phyloP scores from a whole-genome alignment of 1,140 invertebrate genomes.

The Telenomus remus region DNA sequence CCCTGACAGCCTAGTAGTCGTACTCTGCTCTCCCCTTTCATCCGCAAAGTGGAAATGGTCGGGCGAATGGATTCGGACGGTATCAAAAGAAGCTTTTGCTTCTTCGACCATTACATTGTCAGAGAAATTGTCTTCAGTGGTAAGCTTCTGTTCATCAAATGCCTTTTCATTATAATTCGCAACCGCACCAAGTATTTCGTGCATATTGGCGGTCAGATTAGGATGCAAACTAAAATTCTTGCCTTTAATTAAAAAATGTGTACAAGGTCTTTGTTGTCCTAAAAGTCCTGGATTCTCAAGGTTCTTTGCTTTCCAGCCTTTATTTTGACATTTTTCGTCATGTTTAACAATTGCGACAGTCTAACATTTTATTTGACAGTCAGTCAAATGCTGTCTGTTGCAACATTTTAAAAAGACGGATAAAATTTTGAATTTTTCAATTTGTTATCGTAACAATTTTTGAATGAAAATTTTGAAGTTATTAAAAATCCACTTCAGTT shows the following conservation, averaged over 20 bases:
- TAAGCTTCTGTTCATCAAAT: slow-evolving; percentile 45
- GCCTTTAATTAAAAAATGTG: neutral
- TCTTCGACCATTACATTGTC: slow-evolving; percentile 58
- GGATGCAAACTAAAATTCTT: neutral
- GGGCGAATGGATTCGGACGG: slow-evolving; percentile 61
- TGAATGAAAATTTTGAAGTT: no score
- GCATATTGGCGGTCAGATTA: slow-evolving; percentile 15
- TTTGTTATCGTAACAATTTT: no score
- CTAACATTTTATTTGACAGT: no score
- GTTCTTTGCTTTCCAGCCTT: no score
- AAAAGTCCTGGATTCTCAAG: no score
- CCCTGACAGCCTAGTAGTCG: slow-evolving; percentile 48
- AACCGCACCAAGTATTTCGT: slow-evolving; percentile 20
- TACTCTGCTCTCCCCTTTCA: slow-evolving; percentile 58
- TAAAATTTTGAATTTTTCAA: no score
- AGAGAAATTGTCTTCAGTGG: slow-evolving; percentile 50
- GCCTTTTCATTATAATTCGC: slow-evolving; percentile 39
- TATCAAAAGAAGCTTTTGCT: slow-evolving; percentile 58
- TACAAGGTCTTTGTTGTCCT: no score
- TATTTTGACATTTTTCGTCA: no score
- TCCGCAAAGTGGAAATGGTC: slow-evolving; percentile 68
- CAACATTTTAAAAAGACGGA: no score
- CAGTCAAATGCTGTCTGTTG: no score
- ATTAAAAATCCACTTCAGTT: neutral
- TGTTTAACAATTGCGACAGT: no score